Evolutionary conservation across 1,140 invertebrate genomes (phyloP), one percentile per base, ranked within the genome.

Genomic region (Eumeta japonica): DNA sequence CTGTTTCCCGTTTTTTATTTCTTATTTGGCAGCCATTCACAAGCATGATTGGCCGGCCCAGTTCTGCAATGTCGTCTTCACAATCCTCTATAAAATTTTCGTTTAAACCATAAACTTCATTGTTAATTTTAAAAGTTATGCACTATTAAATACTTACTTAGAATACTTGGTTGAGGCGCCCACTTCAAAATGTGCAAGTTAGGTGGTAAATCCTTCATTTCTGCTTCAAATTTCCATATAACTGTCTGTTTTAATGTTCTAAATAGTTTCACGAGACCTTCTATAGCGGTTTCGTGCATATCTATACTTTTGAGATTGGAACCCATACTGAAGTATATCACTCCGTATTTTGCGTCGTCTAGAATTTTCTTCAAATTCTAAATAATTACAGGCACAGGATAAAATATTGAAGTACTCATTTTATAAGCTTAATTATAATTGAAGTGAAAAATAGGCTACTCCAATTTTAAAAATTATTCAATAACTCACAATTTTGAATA

Each of bases 111-210:
- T n/a, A n/a, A n/a, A n/a, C n/a, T n/a, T n/a, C n/a, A n/a, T n/a
- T n/a, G n/a, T n/a, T n/a, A n/a, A n/a, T n/a, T n/a, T n/a, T n/a
- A n/a, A n/a, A n/a, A n/a, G n/a, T n/a, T n/a, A n/a, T n/a, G n/a
- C n/a, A n/a, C n/a, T n/a, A n/a, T n/a, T n/a, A 1, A 39, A 35
- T 24, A 41, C 20, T 37, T 40, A 63, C 60, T 75, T 42, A 84
- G 50, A 42, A 84, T 77, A 47, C 81, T 79, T 16, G 57, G 63
- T 52, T 86, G 83, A 2, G 83, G 82, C 20, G 83, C 48, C 83
- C 83, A 85, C 40, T 81, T 76, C 2, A 74, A 43, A 16, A 81
- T 52, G 48, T 81, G 86, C 76, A 62, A 75, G 62, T 87, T 87
- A 7, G 56, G 35, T 0, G 58, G 61, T 30, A 76, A 40, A 40